Evolutionary conservation across 35 echinoderm and acorn worm species (phyloP), one percentile per base, ranked within the genome.

Genomic region (Strongylocentrotus purpuratus): DNA sequence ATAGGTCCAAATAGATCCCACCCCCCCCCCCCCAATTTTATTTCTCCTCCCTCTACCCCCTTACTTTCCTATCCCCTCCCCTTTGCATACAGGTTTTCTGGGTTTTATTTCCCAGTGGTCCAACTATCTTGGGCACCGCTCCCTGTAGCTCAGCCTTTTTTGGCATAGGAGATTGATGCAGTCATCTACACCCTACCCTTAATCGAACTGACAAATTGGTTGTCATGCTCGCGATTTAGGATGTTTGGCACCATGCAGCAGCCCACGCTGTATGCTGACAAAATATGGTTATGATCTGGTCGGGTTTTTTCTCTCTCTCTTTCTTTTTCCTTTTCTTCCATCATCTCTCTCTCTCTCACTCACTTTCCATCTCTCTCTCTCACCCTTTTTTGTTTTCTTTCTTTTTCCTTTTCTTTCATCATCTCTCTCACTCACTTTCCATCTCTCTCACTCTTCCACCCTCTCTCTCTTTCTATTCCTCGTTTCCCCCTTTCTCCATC

Each of bases 191-290:
- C 65, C 65, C 2, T 78, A 78, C 65, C 65, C 65, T 78, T 78
- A 78, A 78, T 78, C 65, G 65, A 78, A 78, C 65, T 4, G 65
- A 78, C 65, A 78, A 78, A 78, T 78, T 78, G 65, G 65, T 78
- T 78, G 65, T 78, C 65, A 78, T 78, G 65, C 65, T 78, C 65
- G 20, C 20, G 65, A 78, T 78, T 78, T 78, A 78, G 65, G 28
- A 78, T 78, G 65, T 78, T 7, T 28, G 65, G 65, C 1, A 78
- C 65, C 61, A n/a, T 78, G 20, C 65, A 78, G 28, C 3, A 28
- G 20, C 22, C 22, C 1, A 78, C 65, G 22, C 7, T 78, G 25
- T 8, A 78, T 78, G 65, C 28, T 22, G 65, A 78, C 22, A 78
- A 71, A 25, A 25, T 71, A 71, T 58, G 35, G 35, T 41, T 41